Evolutionary conservation across 2,888 invertebrate species (phyloP), one percentile per base, ranked within the genome.

Genomic region (Lasioglossum morio): DNA sequence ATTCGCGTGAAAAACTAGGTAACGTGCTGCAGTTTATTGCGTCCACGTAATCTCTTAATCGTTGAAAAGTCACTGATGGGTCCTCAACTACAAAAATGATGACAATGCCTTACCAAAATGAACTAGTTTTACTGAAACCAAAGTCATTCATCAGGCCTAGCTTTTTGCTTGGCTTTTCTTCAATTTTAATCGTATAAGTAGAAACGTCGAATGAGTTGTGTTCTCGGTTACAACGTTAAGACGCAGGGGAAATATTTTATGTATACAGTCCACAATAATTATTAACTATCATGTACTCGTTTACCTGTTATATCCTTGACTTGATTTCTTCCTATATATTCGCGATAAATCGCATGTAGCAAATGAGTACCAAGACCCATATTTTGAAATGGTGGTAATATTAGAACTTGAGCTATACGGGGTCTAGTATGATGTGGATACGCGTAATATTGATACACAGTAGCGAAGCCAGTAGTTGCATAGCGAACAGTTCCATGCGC

Each of bases 381-480:
- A 81, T 97, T 97, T 95, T 99, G 98, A 95, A 98, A 99, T 0
- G 98, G 98, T n/a, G 99, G 99, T 88, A 99, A 95, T 70, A 99
- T 96, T 82, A 99, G 96, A 94, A 99, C 97, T 95, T 99, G 99
- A 88, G 99, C 98, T 88, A 99, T 98, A 84, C 99, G 96, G 7
- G 99, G 98, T 48, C 99, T 96, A 78, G 97, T 97, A 94, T 98
- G 97, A 85, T 97, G 96, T 0, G 99, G 99, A 95, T 99, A 99
- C 3, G 98, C 98, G 95, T 98, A 99, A 95, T 99, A 99, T 90
- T 98, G 97, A 95, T 99, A 99, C 70, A 98, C 97, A 0, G 99
- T 98, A 76, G 98, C 97, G 95, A 98, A 99, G 23, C 98, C 99
- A 53, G 97, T 97, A 63, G 98, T 97, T 30, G 98, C 98, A 93